These are phyloP conservation scores for Percopsis transmontana DNA, from an alignment of 2,113 vertebrate species.

Conservation along the genomic window DNA sequence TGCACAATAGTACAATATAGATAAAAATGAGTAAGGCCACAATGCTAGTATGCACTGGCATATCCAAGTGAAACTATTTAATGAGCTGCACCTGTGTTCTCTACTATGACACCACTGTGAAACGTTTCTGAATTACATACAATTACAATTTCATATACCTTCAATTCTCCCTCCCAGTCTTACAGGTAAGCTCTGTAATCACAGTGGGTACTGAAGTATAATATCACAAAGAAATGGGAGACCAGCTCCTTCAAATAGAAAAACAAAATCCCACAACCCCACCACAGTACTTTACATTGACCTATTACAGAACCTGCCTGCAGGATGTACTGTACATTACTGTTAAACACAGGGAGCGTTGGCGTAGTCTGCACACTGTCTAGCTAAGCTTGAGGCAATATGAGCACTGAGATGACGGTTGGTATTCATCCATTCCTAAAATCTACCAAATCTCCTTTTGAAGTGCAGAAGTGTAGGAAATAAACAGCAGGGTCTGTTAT, in stretches of 20 bases:
- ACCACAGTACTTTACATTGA: not conserved
- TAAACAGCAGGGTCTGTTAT: not conserved
- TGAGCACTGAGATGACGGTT: not conserved
- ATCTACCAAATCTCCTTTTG: not conserved
- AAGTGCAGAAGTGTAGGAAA: not conserved
- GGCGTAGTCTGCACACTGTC: not conserved
- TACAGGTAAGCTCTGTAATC: constrained; percentile 18
- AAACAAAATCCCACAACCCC: constrained; percentile 33
- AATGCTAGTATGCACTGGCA: not conserved
- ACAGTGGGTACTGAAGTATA: constrained; percentile 27
- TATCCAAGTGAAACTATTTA: not conserved
- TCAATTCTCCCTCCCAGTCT: constrained; percentile 15
- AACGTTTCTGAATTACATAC: not conserved
- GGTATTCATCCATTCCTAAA: not conserved
- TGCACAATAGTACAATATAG: no score
- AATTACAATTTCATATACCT: not conserved
- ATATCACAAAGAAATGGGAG: constrained; percentile 43
- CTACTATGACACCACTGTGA: not conserved
- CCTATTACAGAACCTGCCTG: constrained; percentile 36
- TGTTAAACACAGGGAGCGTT: not conserved
- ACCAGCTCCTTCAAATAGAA: constrained; percentile 68
- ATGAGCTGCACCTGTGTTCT: not conserved
- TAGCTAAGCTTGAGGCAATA: not conserved
- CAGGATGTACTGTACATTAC: not conserved
- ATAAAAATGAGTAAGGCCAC: no score